phyloP scores from a whole-genome alignment of 2,113 vertebrate species.

The Labeo catla region DNA sequence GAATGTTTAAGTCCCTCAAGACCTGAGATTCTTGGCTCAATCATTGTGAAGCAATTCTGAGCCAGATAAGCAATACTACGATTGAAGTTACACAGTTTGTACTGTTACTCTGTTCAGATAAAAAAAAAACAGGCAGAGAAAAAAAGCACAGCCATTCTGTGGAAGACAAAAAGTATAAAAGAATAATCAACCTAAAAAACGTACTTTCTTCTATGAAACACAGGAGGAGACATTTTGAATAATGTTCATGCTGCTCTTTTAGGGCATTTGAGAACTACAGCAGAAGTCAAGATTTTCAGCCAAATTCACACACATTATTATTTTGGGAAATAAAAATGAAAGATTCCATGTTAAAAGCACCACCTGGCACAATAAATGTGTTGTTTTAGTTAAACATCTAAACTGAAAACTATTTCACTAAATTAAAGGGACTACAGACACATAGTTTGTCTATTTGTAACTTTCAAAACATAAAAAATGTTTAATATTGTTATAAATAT shows the following conservation, averaged over 20 bases:
- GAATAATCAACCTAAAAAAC: not conserved
- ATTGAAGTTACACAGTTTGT: conserved; percentile 17
- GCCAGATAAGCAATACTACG: conserved; percentile 15
- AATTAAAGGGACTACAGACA: not conserved
- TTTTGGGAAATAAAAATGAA: too few species aligned
- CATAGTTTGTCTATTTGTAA: not conserved
- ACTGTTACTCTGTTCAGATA: not conserved
- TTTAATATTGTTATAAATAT: not conserved
- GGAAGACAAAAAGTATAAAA: not conserved
- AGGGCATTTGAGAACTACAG: not conserved
- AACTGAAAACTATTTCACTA: not conserved
- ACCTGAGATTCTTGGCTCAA: conserved; percentile 30
- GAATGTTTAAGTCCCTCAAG: conserved; percentile 39
- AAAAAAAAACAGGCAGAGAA: not conserved
- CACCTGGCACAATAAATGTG: not conserved
- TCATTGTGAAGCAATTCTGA: conserved; percentile 9
- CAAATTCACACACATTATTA: too few species aligned
- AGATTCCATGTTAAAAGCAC: too few species aligned
- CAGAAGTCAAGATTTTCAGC: not conserved
- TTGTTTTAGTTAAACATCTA: not conserved
- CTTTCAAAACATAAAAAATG: not conserved
- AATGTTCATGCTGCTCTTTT: not conserved
- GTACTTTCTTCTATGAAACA: not conserved
- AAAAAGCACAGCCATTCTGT: not conserved
- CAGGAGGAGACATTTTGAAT: not conserved